A percentile compares a stretch with the other conserved stretches of the same genome.
Evolutionary conservation across 2,888 invertebrate genomes (phyloP).

Genomic region (Melanargia galathea): DNA sequence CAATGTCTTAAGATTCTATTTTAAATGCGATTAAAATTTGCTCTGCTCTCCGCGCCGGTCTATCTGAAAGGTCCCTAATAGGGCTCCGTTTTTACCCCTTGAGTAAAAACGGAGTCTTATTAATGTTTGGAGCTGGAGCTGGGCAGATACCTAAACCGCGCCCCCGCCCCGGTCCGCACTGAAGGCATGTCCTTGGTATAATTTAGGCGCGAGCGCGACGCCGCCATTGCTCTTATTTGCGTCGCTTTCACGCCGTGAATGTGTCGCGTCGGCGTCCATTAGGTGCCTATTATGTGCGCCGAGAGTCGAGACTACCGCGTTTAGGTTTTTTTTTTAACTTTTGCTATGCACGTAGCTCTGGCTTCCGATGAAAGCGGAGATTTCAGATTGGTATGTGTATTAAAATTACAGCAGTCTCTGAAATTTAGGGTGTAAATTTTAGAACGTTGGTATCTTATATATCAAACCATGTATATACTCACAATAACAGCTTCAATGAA

Average conservation of each 20-base stretch:
- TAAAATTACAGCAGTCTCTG: conserved; percentile 2
- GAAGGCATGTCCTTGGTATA: conserved; percentile 42
- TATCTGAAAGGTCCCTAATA: too few species aligned
- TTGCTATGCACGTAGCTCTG: conserved; percentile 28
- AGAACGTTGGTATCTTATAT: not conserved
- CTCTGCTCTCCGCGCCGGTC: too few species aligned
- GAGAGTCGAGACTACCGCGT: conserved; percentile 47
- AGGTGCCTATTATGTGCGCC: conserved; percentile 74
- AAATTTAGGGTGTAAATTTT: not conserved
- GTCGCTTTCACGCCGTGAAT: conserved; percentile 61
- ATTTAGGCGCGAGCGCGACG: conserved; percentile 49
- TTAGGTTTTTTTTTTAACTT: conserved; percentile 44
- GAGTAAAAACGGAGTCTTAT: too few species aligned
- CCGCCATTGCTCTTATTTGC: conserved; percentile 56
- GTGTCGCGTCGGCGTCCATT: conserved; percentile 68
- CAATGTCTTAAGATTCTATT: too few species aligned
- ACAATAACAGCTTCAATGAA: too few species aligned
- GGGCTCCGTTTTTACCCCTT: too few species aligned
- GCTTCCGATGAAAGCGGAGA: conserved; percentile 18
- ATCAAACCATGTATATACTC: not conserved
- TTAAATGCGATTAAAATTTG: too few species aligned
- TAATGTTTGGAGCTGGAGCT: too few species aligned
- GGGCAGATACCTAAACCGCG: not conserved
- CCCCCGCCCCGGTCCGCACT: not conserved
- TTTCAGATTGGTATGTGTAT: conserved; percentile 12